Base-by-base conservation (phyloP, 2,113 vertebrate genomes). In the Mionectes macconnelli region DNA sequence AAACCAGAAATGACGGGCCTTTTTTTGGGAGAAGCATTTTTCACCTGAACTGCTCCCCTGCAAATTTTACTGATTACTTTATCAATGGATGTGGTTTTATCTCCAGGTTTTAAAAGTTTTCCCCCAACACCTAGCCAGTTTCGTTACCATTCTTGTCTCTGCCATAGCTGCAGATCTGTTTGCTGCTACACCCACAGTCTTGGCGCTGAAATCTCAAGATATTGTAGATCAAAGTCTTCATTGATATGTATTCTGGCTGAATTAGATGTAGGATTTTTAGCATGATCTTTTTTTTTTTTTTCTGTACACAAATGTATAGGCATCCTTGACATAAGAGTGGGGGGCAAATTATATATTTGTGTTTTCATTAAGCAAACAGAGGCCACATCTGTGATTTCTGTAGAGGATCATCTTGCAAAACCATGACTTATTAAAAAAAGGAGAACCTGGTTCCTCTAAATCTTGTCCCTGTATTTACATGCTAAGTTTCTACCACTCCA, bases 221-320 rank as follows among this genome's bases (percentile, higher is more conserved):
- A 22, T 1, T 37, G 20, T 30, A 68, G 75, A 68, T 37, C 31
- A 60, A 81, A 57, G 37, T 33, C 9, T 9, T 30, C 24, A 12
- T 1, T 18, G 8, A 8, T 27, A 42, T 0, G 0, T 14, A 35
- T 25, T 73, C 28, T 6, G 8, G 13, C 9, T 50, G 15, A 64
- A 52, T 30, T 35, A 16, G 1, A 42, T 0, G 0, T 30, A 33
- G n/a, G 6, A 14, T 45, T 78, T 94, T 89, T 49, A 72, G 33
- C 31, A 24, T 19, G 50, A 44, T 24, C 3, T 2, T 39, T 68
- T 81, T 4, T 5, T 64, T 4, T 49, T 24, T 49, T 49, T 81
- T 4, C 4, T 28, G 31, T 79, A 22, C 28, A 45, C 31, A 49
- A 62, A 62, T 33, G 8, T 42, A 72, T 39, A n/a, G 28, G 30